Percentiles rank a stretch among this genome's conserved stretches.
These are phyloP conservation scores for Drosophila subquinaria DNA, from an alignment of 2,888 invertebrate species.

Conservation along the genomic window DNA sequence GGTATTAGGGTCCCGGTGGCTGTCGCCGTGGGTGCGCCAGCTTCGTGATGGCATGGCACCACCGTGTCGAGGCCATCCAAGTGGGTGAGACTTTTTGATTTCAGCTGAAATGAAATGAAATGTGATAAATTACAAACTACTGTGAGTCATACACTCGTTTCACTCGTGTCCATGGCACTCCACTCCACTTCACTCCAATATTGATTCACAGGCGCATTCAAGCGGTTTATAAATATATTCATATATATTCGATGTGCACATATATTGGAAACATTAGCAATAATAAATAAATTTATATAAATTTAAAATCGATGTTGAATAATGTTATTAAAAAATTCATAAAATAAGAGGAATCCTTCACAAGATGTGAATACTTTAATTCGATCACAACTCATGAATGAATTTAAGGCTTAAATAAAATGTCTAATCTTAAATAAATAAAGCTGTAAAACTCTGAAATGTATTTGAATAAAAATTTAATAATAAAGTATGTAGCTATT, in stretches of 20 bases:
- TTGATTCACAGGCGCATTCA: conserved; percentile 15
- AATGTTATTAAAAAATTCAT: conserved; percentile 3
- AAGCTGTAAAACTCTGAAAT: neutral
- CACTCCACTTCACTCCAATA: conserved; percentile 5
- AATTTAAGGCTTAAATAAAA: neutral
- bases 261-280: conserved; percentile 3
- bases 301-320: neutral
- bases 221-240: conserved; percentile 5
- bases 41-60: conserved; percentile 82
- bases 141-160: conserved; percentile 13
- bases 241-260: neutral
- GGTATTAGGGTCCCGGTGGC: conserved; percentile 33
- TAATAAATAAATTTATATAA: conserved; percentile 4
- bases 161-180: neutral
- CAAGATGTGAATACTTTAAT: neutral
- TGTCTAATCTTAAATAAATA: neutral
- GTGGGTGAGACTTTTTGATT: conserved; percentile 91
- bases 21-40: conserved; percentile 42
- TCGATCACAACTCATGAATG: neutral
- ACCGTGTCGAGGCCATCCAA: conserved; percentile 89
- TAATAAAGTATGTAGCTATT: no score
- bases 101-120: conserved; percentile 87
- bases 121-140: conserved; percentile 34
- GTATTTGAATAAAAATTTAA: no score
- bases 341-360: neutral